phyloP scores from a whole-genome alignment of 2,113 vertebrate species.

The Perca schrenkii region DNA sequence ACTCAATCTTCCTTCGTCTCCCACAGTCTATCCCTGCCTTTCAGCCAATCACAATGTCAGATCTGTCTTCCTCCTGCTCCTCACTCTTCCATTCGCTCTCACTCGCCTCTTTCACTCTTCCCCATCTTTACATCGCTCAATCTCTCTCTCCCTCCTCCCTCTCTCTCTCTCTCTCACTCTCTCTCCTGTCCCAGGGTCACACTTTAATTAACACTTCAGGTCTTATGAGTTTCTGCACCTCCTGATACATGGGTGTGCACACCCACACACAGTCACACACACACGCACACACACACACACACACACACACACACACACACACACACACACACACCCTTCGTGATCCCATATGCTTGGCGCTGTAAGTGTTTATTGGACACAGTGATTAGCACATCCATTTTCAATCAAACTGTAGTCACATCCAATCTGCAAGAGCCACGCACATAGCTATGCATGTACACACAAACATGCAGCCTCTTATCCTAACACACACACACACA shows the following conservation, averaged over 20 bases:
- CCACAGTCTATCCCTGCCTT: slow-evolving; percentile 39
- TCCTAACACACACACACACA: background rate
- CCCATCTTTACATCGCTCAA: background rate
- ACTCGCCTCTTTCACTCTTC: slow-evolving; percentile 26
- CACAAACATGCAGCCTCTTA: background rate
- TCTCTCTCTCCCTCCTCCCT: slow-evolving; percentile 19
- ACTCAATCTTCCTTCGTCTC: slow-evolving; percentile 43
- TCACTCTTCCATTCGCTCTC: slow-evolving; percentile 26
- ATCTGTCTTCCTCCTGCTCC: slow-evolving; percentile 47
- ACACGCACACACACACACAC: slow-evolving; percentile 11
- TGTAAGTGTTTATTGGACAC: slow-evolving; percentile 75
- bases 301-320: too few species aligned
- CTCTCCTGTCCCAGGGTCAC: slow-evolving; percentile 75
- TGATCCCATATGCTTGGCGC: slow-evolving; percentile 62
- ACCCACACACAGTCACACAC: slow-evolving; percentile 18
- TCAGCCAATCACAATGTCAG: slow-evolving; percentile 65
- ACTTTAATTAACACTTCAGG: slow-evolving; percentile 84
- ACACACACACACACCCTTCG: background rate
- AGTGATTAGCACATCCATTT: slow-evolving; percentile 67
- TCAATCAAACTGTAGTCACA: slow-evolving; percentile 56
- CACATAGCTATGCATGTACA: background rate
- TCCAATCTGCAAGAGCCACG: slow-evolving; percentile 2
- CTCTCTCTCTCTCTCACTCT: slow-evolving; percentile 17
- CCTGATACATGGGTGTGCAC: slow-evolving; percentile 47
- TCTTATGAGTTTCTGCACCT: slow-evolving; percentile 75